Base-by-base conservation (phyloP, 2,888 invertebrate species). In the Galeopsomyia nigrocyanea region DNA sequence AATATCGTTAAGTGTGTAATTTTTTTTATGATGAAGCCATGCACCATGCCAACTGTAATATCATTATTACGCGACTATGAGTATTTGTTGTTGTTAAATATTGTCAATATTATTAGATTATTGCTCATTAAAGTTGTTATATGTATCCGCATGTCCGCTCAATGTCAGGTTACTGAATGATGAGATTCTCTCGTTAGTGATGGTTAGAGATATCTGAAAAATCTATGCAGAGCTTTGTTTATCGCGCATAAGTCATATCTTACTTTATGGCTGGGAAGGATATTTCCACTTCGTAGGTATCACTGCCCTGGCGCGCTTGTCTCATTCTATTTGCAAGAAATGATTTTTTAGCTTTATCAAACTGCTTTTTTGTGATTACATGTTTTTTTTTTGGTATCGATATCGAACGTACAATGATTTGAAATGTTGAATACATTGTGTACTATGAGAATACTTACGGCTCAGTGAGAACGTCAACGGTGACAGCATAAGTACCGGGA, bases 261-360 rank as follows among this genome's bases (percentile, higher is more conserved):
- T 93, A 95, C 95, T 94, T 95, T 90, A 94, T 90, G 84, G 95
- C 93, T 86, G 95, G 95, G 92, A 96, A 96, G 86, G 95, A 92
- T 88, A 97, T 94, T 89, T 95, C 94, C 87, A 96, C 91, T 89
- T 91, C 93, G 90, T 97, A 97, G 82, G 95, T 95, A 88, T 95
- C 95, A 87, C 94, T 94, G 87, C 92, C 93, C 89, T 94, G 94
- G 84, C 94, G 91, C 87, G 94, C 93, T 89, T 95, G 94, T 87
- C 95, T 92, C 88, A 88, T 89, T 92, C 92, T 93, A 91, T 53
- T 66, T 74, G 72, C 51, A 69, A 76, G 71, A 76, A 74, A 75
- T 26, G 2, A 26, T 67, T 63, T 63, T 66, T 70, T 63, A 69
- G 49, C 71, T 66, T 68, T 74, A 67, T 72, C 26, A 70, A 71